Conservation (phyloP, 2,888 invertebrate genomes). For the Polylopha cassiicola region DNA sequence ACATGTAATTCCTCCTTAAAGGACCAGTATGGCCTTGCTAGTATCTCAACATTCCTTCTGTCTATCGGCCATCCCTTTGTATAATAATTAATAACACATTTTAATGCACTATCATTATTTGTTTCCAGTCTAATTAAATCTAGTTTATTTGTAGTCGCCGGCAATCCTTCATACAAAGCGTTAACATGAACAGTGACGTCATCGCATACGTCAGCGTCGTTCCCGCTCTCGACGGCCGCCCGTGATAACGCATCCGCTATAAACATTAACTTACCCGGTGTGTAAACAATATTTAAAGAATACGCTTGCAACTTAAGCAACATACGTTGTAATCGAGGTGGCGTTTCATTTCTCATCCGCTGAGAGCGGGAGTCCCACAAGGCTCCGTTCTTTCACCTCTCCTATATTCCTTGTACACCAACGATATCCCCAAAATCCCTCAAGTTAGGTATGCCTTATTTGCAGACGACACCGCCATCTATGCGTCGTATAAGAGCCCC, state of each 20-base stretch:
- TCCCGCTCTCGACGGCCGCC: conserved; percentile 19
- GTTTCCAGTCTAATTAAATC: background rate
- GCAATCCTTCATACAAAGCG: background rate
- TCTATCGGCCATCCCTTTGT: background rate
- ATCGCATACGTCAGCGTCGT: conserved; percentile 9
- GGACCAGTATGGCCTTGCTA: background rate
- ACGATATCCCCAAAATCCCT: no score
- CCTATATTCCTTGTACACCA: no score
- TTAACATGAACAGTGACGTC: conserved; percentile 12
- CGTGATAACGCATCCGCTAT: conserved; percentile 37
- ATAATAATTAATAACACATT: background rate
- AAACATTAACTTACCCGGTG: conserved; percentile 32
- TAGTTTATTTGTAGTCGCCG: background rate
- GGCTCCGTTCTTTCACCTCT: no score
- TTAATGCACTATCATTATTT: background rate
- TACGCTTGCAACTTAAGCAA: no score
- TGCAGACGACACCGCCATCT: no score
- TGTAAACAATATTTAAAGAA: conserved; percentile 8
- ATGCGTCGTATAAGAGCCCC: no score
- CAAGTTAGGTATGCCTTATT: no score
- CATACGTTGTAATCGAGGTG: conserved; percentile 13
- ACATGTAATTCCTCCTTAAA: background rate
- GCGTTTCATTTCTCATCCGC: no score
- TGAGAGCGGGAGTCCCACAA: no score
- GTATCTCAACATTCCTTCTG: background rate